Evolutionary conservation across 1,140 invertebrate genomes (phyloP).

Genomic region (Pogonomyrmex barbatus): DNA sequence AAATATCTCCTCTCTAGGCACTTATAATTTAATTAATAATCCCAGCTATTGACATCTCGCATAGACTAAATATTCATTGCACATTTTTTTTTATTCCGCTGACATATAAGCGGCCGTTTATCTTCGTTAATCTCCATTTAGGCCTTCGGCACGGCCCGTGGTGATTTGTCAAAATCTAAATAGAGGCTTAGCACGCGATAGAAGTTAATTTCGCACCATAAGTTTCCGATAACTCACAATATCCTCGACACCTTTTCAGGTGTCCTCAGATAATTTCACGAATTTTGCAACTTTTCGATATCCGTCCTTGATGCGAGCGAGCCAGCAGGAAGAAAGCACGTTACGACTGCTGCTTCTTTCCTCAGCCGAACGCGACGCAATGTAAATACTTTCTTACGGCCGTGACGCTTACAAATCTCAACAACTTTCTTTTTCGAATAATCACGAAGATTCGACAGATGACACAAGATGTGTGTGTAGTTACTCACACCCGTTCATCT

Average conservation of each 20-base stretch:
- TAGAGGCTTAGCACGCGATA: conserved; percentile 21
- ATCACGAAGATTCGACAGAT: conserved; percentile 25
- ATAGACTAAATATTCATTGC: conserved; percentile 34
- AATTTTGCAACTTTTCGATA: conserved; percentile 52
- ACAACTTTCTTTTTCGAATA: conserved; percentile 68
- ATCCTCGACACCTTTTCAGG: conserved; percentile 50
- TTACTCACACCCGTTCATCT: background rate
- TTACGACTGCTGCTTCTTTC: conserved; percentile 32
- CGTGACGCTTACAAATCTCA: conserved; percentile 47
- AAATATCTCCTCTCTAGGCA: background rate
- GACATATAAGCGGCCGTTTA: conserved; percentile 62
- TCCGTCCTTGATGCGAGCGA: conserved; percentile 32
- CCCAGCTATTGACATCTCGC: conserved; percentile 27
- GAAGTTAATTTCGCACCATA: conserved; percentile 10
- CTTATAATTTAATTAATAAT: conserved; percentile 62
- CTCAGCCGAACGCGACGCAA: conserved; percentile 10
- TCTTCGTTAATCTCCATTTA: conserved; percentile 60
- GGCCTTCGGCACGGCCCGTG: conserved; percentile 26
- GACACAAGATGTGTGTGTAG: conserved; percentile 45
- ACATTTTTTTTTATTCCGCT: conserved; percentile 15
- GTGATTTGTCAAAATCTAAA: conserved; percentile 55
- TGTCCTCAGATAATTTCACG: conserved; percentile 26
- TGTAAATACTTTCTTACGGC: conserved; percentile 46
- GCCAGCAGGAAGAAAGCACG: conserved; percentile 15
- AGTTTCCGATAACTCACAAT: conserved; percentile 34